Conservation (phyloP, 1,140 invertebrate genomes). For the Psilanteris sp. region DNA sequence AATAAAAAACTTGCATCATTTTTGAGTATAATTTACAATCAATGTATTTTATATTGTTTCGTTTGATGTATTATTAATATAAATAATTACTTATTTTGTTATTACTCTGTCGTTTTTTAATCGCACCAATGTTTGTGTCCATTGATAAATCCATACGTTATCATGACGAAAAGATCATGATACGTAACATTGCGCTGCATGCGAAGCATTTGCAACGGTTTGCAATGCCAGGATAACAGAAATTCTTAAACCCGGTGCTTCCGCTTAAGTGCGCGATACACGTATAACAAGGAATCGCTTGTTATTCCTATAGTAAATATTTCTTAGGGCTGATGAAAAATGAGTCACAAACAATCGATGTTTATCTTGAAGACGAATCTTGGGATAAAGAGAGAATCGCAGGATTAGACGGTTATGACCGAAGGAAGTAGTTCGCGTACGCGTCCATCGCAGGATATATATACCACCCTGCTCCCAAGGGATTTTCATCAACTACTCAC, state of each 20-base stretch:
- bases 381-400: conserved; percentile 74
- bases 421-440: conserved; percentile 41
- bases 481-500: conserved; percentile 68
- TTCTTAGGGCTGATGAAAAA: conserved; percentile 10
- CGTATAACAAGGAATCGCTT: conserved; percentile 16
- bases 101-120: too few relatives aligned
- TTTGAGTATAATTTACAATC: too few relatives aligned
- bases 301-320: conserved; percentile 34
- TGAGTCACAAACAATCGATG: conserved; percentile 26
- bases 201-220: conserved; percentile 59
- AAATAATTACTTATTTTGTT: too few relatives aligned
- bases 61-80: too few relatives aligned
- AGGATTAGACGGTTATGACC: conserved; percentile 71
- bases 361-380: conserved; percentile 68
- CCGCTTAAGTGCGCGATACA: neutral
- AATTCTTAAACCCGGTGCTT: conserved; percentile 15
- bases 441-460: conserved; percentile 58
- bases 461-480: conserved; percentile 69
- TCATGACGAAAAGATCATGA: too few relatives aligned
- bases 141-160: too few relatives aligned
- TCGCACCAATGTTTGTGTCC: too few relatives aligned
- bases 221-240: conserved; percentile 69
- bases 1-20: too few relatives aligned
- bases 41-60: too few relatives aligned
- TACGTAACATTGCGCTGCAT: conserved; percentile 51